Evolutionary conservation across 2,888 invertebrate species (phyloP), one percentile per base, ranked within the genome.

Genomic region (Callyntrura sp.): DNA sequence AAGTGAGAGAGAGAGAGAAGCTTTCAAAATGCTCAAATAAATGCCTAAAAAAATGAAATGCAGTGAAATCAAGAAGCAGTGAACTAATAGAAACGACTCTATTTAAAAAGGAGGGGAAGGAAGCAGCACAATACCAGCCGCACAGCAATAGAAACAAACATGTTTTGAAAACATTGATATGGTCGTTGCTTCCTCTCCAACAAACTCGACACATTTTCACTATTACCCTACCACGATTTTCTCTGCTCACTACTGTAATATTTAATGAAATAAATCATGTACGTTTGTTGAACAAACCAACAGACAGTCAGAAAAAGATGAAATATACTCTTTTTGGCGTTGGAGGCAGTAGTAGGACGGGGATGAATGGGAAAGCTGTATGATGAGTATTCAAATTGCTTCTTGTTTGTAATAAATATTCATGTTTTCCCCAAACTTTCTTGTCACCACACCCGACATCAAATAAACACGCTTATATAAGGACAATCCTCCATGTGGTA

Each of bases 231-330:
- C 57, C 17, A 45, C 8, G n/a, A 4, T 17, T 17, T 17, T 4
- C 17, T 57, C 25, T 23, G 17, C 1, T 57, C 28, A 68, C 25
- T 35, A n/a, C 68, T 35, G 14, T 35, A 55, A 68, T 68, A 68
- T 68, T 68, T 68, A 68, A 68, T n/a, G 48, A 83, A 83, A 83
- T 83, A 83, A 83, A 83, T 83, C 83, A 83, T 83, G 68, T 68
- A 68, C 35, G 68, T 35, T 35, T 68, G 68, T 68, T 28, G 4
- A 68, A 35, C 68, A 68, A 68, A 35, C 23, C 11, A 28, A 78
- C 78, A 55, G 35, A 35, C 68, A 68, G 68, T 11, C 68, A 35
- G 35, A 4, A 35, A 35, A 9, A 68, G 12, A 35, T 35, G 14
- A 68, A 35, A 35, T 68, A 68, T 68, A 35, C 68, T 4, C 12